Conservation (phyloP, 2,888 invertebrate genomes). For the Hyposoter dolosus region DNA sequence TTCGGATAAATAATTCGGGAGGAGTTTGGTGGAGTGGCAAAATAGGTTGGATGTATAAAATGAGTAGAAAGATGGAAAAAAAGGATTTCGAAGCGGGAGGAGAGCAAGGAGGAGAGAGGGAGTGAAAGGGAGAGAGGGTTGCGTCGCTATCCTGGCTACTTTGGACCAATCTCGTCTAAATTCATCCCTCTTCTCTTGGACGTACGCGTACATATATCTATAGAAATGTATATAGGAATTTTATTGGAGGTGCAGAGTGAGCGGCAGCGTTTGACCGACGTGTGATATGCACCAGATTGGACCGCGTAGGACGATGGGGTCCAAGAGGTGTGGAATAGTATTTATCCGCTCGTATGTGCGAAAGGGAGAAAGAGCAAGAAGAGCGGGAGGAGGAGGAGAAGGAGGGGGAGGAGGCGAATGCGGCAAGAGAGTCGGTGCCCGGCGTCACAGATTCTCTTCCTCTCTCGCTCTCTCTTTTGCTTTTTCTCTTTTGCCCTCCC, state of each 20-base stretch:
- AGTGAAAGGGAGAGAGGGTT: slow-evolving; percentile 48
- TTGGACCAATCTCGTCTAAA: slow-evolving; percentile 67
- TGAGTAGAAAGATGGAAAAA: slow-evolving; percentile 20
- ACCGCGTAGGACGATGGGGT: slow-evolving; percentile 52
- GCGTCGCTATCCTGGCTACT: slow-evolving; percentile 58
- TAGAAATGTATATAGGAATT: slow-evolving; percentile 77
- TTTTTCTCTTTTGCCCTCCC: slow-evolving; percentile 36
- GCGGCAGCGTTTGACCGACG: slow-evolving; percentile 82
- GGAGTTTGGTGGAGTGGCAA: slow-evolving; percentile 67
- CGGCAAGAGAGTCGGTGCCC: slow-evolving; percentile 59
- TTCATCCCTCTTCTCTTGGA: slow-evolving; percentile 57
- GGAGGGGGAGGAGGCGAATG: slow-evolving; percentile 36
- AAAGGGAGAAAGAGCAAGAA: slow-evolving; percentile 22
- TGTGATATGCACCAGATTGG: slow-evolving; percentile 80
- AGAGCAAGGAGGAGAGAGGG: slow-evolving; percentile 49
- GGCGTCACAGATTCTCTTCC: slow-evolving; percentile 67
- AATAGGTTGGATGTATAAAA: slow-evolving; percentile 61
- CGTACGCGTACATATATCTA: slow-evolving; percentile 58
- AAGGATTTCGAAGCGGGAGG: slow-evolving; percentile 33
- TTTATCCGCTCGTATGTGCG: slow-evolving; percentile 40
- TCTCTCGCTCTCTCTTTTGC: slow-evolving; percentile 37
- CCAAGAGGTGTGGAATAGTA: slow-evolving; percentile 52
- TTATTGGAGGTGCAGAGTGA: slow-evolving; percentile 79
- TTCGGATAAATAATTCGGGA: slow-evolving; percentile 82
- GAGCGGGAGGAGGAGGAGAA: slow-evolving; percentile 15